phyloP scores from a whole-genome alignment of 1,140 invertebrate species.

The Leucophenga varia region DNA sequence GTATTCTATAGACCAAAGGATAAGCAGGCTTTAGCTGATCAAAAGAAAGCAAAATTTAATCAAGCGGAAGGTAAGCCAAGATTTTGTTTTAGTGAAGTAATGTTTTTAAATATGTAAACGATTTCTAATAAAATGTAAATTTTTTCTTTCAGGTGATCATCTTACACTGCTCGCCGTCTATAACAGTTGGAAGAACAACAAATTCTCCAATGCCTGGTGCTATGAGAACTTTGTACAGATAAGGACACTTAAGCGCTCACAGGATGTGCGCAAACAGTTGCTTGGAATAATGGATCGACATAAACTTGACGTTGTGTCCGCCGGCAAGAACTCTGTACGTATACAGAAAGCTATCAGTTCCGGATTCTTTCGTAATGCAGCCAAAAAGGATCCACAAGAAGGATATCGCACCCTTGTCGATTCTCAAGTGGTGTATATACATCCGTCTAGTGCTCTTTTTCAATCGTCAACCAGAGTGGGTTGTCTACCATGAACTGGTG shows the following conservation, averaged over 20 bases:
- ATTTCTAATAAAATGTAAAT: background rate
- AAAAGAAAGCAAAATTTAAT: conserved; percentile 99
- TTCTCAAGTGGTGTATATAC: conserved; percentile 98
- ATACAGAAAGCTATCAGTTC: conserved; percentile 99
- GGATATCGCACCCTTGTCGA: conserved; percentile 97
- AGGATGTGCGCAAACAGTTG: conserved; percentile 98
- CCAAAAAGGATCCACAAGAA: conserved; percentile 99
- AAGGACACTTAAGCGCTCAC: conserved; percentile 92
- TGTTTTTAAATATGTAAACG: background rate
- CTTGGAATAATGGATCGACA: conserved; percentile 98
- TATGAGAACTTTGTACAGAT: conserved; percentile 99
- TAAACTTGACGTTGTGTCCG: conserved; percentile 95
- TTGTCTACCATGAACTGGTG: conserved; percentile 98
- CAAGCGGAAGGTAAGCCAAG: conserved; percentile 85
- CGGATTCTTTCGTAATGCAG: conserved; percentile 98
- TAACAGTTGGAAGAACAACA: conserved; percentile 99
- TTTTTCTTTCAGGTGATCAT: conserved; percentile 73
- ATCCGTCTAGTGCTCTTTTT: conserved; percentile 97
- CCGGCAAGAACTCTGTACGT: conserved; percentile 91
- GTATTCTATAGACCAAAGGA: conserved; percentile 97
- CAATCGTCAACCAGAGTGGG: conserved; percentile 98
- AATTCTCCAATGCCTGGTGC: conserved; percentile 99
- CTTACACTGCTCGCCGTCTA: conserved; percentile 97
- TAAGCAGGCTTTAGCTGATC: conserved; percentile 96
- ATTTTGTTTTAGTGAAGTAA: no score